Evolutionary conservation across 2,888 invertebrate species (phyloP), one percentile per base, ranked within the genome.

Genomic region (Crioceris asparagi): DNA sequence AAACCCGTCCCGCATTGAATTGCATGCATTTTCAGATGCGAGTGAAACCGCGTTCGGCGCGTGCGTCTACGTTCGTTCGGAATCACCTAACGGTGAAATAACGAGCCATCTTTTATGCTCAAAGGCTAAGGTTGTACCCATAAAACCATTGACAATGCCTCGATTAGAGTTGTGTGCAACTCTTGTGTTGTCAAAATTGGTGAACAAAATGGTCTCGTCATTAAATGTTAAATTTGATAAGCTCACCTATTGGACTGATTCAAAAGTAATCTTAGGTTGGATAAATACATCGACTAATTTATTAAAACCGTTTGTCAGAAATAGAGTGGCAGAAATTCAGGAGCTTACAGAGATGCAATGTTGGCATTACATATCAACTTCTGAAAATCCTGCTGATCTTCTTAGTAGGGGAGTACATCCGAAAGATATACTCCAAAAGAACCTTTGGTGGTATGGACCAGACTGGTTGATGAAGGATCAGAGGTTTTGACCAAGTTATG

Each of bases 261-360:
- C 23, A 23, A 8, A 7, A 8, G n/a, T 23, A 23, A n/a, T 23
- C 7, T 23, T 23, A 23, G 23, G 23, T 8, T 23, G 23, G 23
- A 7, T 23, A 23, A 23, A 23, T 8, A 23, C 23, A 23, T n/a
- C 23, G 7, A 7, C 23, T 8, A 23, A 23, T 23, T 8, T 23
- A n/a, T n/a, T 23, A 7, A 23, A 23, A 23, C 7, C 23, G 23
- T 23, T 23, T 23, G 23, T 23, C 7, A 23, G 23, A 8, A 23
- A 23, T n/a, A 23, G 23, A n/a, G 23, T 23, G 23, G 23, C 23
- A 23, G 23, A 23, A 23, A 23, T 23, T 23, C 23, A 23, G n/a
- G 23, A n/a, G 7, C 23, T 23, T 7, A 23, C 23, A 7, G 23
- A 23, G 23, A 23, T 8, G n/a, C n/a, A n/a, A 7, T 7, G n/a